These are phyloP conservation scores for Pogona vitticeps DNA, from an alignment of 2,113 vertebrate genomes.

Conservation along the genomic window DNA sequence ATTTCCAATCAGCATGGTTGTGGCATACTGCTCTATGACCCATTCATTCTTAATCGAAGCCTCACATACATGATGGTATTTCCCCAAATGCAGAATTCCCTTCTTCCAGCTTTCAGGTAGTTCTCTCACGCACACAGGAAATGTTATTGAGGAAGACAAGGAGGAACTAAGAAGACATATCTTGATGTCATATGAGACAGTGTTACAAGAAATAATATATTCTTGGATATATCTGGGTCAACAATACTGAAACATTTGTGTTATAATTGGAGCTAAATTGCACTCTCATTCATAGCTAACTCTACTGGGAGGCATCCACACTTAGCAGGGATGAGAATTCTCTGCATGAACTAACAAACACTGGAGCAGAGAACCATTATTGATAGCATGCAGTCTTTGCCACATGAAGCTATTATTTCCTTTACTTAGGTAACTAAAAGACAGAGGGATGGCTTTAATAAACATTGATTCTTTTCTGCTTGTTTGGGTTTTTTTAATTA, in stretches of 20 bases:
- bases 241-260: slow-evolving; percentile 25
- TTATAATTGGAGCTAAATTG: slow-evolving; percentile 35
- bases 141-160: neutral
- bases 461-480: slow-evolving; percentile 55
- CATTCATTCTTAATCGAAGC: neutral
- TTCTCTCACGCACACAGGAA: neutral
- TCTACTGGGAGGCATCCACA: slow-evolving; percentile 58
- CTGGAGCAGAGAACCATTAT: slow-evolving; percentile 51
- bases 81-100: neutral
- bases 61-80: neutral
- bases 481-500: no score
- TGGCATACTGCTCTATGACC: no score
- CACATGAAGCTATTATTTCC: slow-evolving; percentile 53
- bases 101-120: neutral
- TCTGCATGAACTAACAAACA: slow-evolving; percentile 52
- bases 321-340: slow-evolving; percentile 59
- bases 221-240: neutral
- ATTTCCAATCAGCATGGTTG: no score
- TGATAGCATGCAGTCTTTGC: slow-evolving; percentile 52
- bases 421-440: slow-evolving; percentile 51
- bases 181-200: neutral
- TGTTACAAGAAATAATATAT: neutral
- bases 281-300: slow-evolving; percentile 37
- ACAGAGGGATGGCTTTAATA: slow-evolving; percentile 52
- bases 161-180: neutral